Evolutionary conservation across 2,888 invertebrate genomes (phyloP), one percentile per base, ranked within the genome.

Genomic region (Neoascia interrupta): DNA sequence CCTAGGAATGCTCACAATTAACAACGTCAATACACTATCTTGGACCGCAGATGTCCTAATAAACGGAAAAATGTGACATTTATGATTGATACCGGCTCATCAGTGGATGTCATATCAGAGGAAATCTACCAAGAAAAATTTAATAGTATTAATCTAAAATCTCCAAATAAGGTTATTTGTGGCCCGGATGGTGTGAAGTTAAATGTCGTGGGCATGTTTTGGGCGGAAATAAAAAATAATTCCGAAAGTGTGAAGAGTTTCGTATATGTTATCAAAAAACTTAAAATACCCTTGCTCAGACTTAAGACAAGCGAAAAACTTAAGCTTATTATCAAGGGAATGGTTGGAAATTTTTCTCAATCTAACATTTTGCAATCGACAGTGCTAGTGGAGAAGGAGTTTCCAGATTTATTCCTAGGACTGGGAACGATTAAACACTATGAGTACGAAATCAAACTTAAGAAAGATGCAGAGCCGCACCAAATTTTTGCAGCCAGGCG

Each of bases 11-110:
- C 28, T 47, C 15, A 47, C 47, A 28, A 21, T 47, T 10, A 51
- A 51, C 11, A 51, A 34, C 18, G 34, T 36, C n/a, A 11, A 5
- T 51, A 19, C 51, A 19, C 19, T 39, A 5, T 10, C 16, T 15
- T 54, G 54, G 39, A 54, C 54, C 11, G 39, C 23, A 37, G 13
- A 15, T 8, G 15, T 39, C 15, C 10, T 13, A 26, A 37, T 53
- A 3, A 53, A 53, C 15, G 5, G 21, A 53, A 37, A 37, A 53
- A 2, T 37, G 53, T 53, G 10, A 53, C 23, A 16, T 47, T 47
- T 16, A 54, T 26, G 16, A 54, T 39, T 26, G 54, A 54, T n/a
- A 54, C 41, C 16, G 54, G 54, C 16, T 54, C 41, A n/a, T 41
- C 54, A 28, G 28, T 56, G 18, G 41, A 56, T 41, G 31, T 41